A percentile compares a stretch with the other conserved stretches of the same genome.
These are phyloP conservation scores for Heterodera schachtii DNA, from an alignment of 1,140 invertebrate species.

Conservation along the genomic window DNA sequence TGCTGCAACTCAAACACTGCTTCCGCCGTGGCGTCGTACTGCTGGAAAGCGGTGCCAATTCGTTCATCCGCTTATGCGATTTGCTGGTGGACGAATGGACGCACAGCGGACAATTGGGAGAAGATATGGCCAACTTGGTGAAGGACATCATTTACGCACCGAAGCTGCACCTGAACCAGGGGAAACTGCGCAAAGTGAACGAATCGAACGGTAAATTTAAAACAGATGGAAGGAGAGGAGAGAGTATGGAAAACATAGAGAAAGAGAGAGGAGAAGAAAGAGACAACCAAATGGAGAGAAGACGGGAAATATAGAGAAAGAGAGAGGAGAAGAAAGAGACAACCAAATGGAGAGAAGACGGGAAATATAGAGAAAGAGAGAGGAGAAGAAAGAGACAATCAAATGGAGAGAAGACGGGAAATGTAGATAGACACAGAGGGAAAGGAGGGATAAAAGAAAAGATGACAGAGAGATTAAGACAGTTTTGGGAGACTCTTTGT, in stretches of 20 bases:
- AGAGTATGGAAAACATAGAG: too few species aligned
- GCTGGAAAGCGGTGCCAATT: conserved; percentile 29
- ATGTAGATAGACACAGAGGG: too few species aligned
- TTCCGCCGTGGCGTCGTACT: conserved; percentile 45
- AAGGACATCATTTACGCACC: conserved; percentile 52
- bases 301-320: too few species aligned
- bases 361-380: too few species aligned
- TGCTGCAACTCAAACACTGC: conserved; percentile 48
- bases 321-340: too few species aligned
- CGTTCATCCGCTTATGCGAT: conserved; percentile 47
- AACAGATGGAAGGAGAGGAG: too few species aligned
- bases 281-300: too few species aligned
- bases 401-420: too few species aligned
- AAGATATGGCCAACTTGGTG: conserved; percentile 42
- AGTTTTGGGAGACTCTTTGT: neutral
- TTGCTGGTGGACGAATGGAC: conserved; percentile 44
- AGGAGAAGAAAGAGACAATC: too few species aligned
- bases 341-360: too few species aligned
- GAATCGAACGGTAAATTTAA: conserved; percentile 25
- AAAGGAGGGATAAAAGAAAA: too few species aligned
- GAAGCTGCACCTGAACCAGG: conserved; percentile 52
- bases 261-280: too few species aligned
- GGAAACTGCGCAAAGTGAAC: conserved; percentile 49
- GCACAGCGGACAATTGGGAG: conserved; percentile 29
- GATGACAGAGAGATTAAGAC: neutral